Percentiles rank a stretch among this genome's conserved stretches.
These are phyloP conservation scores for Drosophila tropicalis DNA, from an alignment of 1,140 invertebrate species.

Conservation along the genomic window DNA sequence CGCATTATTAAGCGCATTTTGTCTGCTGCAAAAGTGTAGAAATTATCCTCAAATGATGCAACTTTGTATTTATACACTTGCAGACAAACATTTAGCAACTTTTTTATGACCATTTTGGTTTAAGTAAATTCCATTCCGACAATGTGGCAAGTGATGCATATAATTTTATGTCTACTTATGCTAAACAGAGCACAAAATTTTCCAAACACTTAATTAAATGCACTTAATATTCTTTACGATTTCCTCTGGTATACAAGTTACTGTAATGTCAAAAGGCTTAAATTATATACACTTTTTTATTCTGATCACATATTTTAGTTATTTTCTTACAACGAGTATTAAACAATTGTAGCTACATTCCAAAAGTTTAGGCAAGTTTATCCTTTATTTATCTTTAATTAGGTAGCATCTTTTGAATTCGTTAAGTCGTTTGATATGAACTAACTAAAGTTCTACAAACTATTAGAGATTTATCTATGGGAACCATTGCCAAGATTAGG, in stretches of 20 bases:
- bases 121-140: background rate
- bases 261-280: too few species aligned
- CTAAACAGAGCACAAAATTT: background rate
- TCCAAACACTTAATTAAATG: background rate
- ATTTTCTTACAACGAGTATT: too few species aligned
- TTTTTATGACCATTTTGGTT: slow-evolving; percentile 12
- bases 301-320: background rate
- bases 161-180: slow-evolving; percentile 17
- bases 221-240: background rate
- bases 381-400: too few species aligned
- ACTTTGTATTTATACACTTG: slow-evolving; percentile 12
- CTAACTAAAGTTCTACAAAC: too few species aligned
- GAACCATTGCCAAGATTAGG: too few species aligned
- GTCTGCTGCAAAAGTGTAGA: slow-evolving; percentile 2
- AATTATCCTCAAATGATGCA: slow-evolving; percentile 17
- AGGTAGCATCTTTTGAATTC: too few species aligned
- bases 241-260: background rate
- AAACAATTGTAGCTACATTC: too few species aligned
- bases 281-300: background rate
- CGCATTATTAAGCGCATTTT: slow-evolving; percentile 1
- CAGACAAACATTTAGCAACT: slow-evolving; percentile 18
- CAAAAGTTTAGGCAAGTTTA: too few species aligned
- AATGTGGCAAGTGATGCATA: slow-evolving; percentile 16
- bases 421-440: too few species aligned
- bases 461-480: too few species aligned